phyloP scores from a whole-genome alignment of 2,113 vertebrate genomes.

The Perccottus glenii region DNA sequence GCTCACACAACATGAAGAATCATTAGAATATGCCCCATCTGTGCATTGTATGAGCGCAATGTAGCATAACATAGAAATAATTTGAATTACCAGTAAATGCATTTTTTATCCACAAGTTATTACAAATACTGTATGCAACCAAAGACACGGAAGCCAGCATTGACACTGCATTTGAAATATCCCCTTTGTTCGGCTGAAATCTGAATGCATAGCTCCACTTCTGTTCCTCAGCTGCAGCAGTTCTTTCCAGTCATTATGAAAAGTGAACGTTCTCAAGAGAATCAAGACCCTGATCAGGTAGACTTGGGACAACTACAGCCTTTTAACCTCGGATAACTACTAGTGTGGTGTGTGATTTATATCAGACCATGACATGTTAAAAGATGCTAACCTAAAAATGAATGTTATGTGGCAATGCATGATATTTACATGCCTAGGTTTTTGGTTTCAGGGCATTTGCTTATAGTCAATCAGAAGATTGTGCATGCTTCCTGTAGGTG shows the following conservation, averaged over 20 bases:
- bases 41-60: too few relatives aligned
- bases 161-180: not conserved
- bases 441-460: not conserved
- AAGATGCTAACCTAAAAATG: not conserved
- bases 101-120: too few relatives aligned
- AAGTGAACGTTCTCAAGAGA: slow-evolving; percentile 59
- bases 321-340: not conserved
- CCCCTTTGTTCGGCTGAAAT: not conserved
- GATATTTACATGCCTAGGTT: slow-evolving; percentile 3
- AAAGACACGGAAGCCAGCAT: too few relatives aligned
- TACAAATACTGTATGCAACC: too few relatives aligned
- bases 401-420: slow-evolving; percentile 11
- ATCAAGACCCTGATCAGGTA: slow-evolving; percentile 68
- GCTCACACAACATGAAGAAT: too few relatives aligned
- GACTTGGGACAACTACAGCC: slow-evolving; percentile 8
- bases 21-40: too few relatives aligned
- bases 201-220: not conserved
- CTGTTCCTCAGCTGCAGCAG: slow-evolving; percentile 56
- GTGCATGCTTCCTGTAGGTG: too few relatives aligned
- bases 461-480: too few relatives aligned
- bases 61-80: too few relatives aligned
- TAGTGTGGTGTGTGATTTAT: not conserved
- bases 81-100: too few relatives aligned
- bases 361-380: not conserved
- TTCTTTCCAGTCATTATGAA: slow-evolving; percentile 45